phyloP scores from a whole-genome alignment of 2,888 invertebrate species.

The Pristionchus exspectatus region DNA sequence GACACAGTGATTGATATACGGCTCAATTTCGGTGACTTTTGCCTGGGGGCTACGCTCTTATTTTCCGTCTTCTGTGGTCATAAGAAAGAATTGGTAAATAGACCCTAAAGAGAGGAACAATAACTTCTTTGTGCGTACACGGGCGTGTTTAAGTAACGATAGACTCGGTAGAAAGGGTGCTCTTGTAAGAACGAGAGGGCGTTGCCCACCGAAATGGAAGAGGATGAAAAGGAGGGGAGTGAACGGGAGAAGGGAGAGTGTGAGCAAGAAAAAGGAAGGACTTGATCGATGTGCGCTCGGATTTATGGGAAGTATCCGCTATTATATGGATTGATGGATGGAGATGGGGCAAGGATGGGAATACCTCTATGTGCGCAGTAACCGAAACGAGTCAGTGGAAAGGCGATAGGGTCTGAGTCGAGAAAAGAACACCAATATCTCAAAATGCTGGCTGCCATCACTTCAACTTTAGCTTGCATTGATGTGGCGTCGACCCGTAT shows the following conservation, averaged over 20 bases:
- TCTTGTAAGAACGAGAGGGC: neutral
- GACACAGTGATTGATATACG: constrained; percentile 43
- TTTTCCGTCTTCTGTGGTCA: too few relatives aligned
- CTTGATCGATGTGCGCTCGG: neutral
- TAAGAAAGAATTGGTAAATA: too few relatives aligned
- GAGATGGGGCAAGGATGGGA: neutral
- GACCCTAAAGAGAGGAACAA: neutral
- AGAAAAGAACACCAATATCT: too few relatives aligned
- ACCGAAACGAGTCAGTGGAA: too few relatives aligned
- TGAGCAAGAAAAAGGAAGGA: neutral
- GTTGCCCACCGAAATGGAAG: neutral
- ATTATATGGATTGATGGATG: neutral
- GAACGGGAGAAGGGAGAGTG: neutral
- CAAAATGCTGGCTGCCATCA: too few relatives aligned
- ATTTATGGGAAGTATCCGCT: constrained; percentile 1
- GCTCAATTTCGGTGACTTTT: neutral
- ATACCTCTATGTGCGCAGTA: too few relatives aligned
- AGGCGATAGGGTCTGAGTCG: too few relatives aligned
- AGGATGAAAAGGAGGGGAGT: neutral
- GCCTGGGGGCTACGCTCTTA: neutral
- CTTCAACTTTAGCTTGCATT: too few relatives aligned
- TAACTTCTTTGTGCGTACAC: neutral
- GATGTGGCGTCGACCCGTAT: too few relatives aligned
- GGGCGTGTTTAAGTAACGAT: neutral
- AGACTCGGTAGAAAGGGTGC: neutral